Evolutionary conservation across 1,140 invertebrate species (phyloP).

Genomic region (Leucophenga varia): DNA sequence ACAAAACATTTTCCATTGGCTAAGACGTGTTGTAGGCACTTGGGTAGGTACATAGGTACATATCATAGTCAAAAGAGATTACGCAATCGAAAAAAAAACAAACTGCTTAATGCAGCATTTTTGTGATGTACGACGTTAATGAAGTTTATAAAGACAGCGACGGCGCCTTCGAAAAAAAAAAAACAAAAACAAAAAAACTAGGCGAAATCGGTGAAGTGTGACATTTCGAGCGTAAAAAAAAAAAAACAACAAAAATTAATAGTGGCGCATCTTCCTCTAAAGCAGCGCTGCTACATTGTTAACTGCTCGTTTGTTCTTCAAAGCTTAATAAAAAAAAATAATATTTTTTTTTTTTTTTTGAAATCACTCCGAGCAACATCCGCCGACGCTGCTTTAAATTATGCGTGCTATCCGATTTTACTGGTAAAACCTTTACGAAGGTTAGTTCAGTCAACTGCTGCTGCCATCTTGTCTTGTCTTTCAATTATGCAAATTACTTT

Average conservation of each 20-base stretch:
- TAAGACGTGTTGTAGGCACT: slow-evolving; percentile 15
- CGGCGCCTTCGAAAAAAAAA: not conserved
- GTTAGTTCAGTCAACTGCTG: slow-evolving; percentile 37
- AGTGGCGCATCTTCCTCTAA: too few species aligned
- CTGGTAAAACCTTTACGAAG: slow-evolving; percentile 22
- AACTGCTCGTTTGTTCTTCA: too few species aligned
- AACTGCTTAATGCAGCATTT: too few species aligned
- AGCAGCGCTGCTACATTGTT: too few species aligned
- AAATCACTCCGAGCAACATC: slow-evolving; percentile 31
- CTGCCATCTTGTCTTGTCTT: not conserved
- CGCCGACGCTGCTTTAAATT: slow-evolving; percentile 44
- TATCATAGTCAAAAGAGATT: too few species aligned
- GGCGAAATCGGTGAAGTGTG: slow-evolving; percentile 27
- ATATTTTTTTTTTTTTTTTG: slow-evolving; percentile 11
- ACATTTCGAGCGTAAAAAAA: too few species aligned
- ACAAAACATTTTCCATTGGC: slow-evolving; percentile 6
- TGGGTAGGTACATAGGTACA: too few species aligned
- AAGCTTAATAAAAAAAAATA: too few species aligned
- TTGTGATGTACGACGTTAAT: not conserved
- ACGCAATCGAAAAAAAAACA: slow-evolving; percentile 17
- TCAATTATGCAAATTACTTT: slow-evolving; percentile 51
- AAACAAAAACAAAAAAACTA: not conserved
- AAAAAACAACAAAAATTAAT: too few species aligned
- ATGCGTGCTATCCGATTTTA: slow-evolving; percentile 15
- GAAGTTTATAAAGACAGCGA: not conserved